phyloP scores from a whole-genome alignment of 64 coral and sea anemone species.

The Orbicella faveolata region DNA sequence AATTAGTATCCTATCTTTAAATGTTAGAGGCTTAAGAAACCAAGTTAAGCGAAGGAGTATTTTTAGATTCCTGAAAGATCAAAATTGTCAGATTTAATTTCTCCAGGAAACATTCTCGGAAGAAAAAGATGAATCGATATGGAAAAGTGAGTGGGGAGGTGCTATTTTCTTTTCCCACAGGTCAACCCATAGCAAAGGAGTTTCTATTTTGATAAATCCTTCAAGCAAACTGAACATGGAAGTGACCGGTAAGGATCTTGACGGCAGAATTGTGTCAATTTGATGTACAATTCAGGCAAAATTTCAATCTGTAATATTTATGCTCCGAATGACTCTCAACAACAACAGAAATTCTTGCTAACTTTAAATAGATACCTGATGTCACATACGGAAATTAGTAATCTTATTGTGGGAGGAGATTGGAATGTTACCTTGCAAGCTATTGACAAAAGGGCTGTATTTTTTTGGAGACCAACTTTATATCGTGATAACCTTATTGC shows the following conservation, averaged over 20 bases:
- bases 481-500: neutral
- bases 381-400: neutral
- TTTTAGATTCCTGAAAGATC: neutral
- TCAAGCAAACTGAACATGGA: too few species aligned
- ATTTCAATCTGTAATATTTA: conserved; percentile 4
- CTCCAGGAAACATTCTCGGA: too few species aligned
- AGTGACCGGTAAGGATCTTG: too few species aligned
- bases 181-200: too few species aligned
- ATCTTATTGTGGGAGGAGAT: neutral
- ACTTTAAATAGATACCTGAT: neutral
- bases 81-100: neutral
- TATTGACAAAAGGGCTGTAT: neutral
- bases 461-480: neutral
- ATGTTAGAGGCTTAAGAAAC: neutral
- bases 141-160: too few species aligned
- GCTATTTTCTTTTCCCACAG: too few species aligned
- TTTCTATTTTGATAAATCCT: too few species aligned
- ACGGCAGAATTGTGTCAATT: too few species aligned
- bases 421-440: neutral
- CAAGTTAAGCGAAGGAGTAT: too few species aligned
- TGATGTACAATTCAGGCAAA: neutral
- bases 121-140: too few species aligned
- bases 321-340: neutral
- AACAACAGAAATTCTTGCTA: neutral
- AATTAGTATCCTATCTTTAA: neutral